phyloP scores from a whole-genome alignment of 2,113 vertebrate genomes.

The Silurus meridionalis region DNA sequence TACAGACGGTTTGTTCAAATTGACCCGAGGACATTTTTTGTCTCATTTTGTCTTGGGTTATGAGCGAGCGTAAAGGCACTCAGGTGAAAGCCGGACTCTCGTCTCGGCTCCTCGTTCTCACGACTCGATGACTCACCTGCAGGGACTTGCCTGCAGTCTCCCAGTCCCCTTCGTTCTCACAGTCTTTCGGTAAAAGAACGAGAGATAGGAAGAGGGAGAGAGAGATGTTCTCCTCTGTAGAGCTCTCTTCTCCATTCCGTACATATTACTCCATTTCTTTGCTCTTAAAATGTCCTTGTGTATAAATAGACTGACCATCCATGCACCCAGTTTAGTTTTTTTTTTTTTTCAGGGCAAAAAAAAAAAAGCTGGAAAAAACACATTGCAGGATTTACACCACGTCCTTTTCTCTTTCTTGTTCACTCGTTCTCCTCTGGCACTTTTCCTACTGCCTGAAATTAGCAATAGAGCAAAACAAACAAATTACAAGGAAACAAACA shows the following conservation, averaged over 20 bases:
- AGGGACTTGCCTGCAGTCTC: not conserved
- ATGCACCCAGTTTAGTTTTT: conserved; percentile 69
- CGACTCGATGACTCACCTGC: not conserved
- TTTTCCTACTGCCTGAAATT: conserved; percentile 69
- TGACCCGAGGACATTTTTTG: not conserved
- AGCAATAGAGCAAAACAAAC: conserved; percentile 67
- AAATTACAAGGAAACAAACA: conserved; percentile 71
- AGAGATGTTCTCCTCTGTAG: conserved; percentile 7
- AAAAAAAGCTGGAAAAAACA: conserved; percentile 36
- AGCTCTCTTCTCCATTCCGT: conserved; percentile 5
- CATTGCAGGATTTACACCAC: conserved; percentile 65
- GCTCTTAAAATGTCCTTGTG: conserved; percentile 61
- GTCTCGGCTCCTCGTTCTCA: conserved; percentile 9
- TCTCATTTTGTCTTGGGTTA: not conserved
- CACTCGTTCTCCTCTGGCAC: conserved; percentile 57
- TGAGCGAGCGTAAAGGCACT: not conserved
- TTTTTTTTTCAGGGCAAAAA: conserved; percentile 65
- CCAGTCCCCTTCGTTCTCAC: conserved; percentile 35
- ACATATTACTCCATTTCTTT: conserved; percentile 55
- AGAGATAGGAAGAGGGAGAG: not conserved
- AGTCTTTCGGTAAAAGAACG: not conserved
- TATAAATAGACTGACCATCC: conserved; percentile 71
- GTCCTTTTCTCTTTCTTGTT: conserved; percentile 31
- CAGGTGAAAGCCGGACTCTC: conserved; percentile 4
- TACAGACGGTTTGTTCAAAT: no score